A percentile compares a stretch with the other conserved stretches of the same genome.
Evolutionary conservation across 2,113 vertebrate genomes (phyloP).

Genomic region (Alosa alosa): DNA sequence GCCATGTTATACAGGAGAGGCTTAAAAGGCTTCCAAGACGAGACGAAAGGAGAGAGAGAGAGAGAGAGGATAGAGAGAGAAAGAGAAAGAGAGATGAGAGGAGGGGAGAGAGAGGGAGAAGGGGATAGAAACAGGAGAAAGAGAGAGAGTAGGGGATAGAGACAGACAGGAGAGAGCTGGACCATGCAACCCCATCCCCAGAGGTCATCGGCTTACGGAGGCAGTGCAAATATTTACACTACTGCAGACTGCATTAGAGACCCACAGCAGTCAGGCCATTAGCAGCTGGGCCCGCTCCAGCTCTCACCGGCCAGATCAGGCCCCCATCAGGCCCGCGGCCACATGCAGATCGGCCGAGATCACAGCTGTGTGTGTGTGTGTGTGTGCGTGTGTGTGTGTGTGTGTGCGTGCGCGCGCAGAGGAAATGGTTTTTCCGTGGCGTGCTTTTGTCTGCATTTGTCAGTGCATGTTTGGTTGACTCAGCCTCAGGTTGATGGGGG

Average conservation of each 20-base stretch:
- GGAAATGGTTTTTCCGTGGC: slow-evolving; percentile 11
- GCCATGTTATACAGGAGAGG: neutral
- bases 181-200: neutral
- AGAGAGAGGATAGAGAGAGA: no score
- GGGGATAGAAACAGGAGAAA: no score
- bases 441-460: neutral
- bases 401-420: neutral
- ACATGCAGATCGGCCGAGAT: neutral
- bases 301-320: neutral
- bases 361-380: neutral
- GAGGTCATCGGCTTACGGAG: neutral
- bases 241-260: neutral
- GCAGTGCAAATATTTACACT: slow-evolving; percentile 7
- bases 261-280: neutral
- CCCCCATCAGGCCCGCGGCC: neutral
- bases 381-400: neutral
- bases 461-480: neutral
- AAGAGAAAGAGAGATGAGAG: neutral
- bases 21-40: neutral
- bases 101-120: no score
- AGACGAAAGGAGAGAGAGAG: neutral
- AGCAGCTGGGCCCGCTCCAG: neutral
- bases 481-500: neutral
- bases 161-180: neutral
- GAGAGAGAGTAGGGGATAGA: no score